Conservation (phyloP, 1,140 invertebrate genomes). For the Andricus grossulariae region DNA sequence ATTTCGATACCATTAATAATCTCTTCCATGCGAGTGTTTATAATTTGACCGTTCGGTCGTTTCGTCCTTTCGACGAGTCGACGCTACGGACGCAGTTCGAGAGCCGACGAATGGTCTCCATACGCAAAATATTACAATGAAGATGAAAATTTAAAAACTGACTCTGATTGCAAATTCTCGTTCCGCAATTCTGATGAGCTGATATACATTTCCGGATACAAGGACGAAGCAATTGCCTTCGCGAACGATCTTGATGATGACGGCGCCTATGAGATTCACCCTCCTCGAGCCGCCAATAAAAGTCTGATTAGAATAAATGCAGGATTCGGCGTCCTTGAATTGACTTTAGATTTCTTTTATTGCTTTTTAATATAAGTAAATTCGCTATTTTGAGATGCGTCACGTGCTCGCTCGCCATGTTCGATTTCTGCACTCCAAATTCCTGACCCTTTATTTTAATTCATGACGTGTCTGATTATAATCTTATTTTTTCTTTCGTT, state of each 20-base stretch:
- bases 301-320: conserved; percentile 28
- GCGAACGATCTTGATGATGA: conserved; percentile 19
- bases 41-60: conserved; percentile 3
- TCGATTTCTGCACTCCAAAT: too few relatives aligned
- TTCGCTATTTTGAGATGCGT: not conserved
- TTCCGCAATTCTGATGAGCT: not conserved
- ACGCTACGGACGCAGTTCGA: not conserved
- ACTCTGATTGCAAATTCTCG: conserved; percentile 19
- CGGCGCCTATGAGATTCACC: conserved; percentile 30
- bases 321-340: conserved; percentile 13
- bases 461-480: too few relatives aligned
- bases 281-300: conserved; percentile 27
- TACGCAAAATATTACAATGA: not conserved
- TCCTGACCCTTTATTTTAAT: too few relatives aligned
- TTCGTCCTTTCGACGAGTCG: not conserved
- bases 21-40: not conserved
- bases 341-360: not conserved
- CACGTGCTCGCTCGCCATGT: not conserved
- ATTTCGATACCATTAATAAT: not conserved
- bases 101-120: conserved; percentile 23
- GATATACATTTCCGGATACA: conserved; percentile 2
- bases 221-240: conserved; percentile 18
- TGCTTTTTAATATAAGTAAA: not conserved
- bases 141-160: not conserved
- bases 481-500: too few relatives aligned